Conservation (phyloP, 2,797 vertebrate genomes). For the Enteromius viviparus region DNA sequence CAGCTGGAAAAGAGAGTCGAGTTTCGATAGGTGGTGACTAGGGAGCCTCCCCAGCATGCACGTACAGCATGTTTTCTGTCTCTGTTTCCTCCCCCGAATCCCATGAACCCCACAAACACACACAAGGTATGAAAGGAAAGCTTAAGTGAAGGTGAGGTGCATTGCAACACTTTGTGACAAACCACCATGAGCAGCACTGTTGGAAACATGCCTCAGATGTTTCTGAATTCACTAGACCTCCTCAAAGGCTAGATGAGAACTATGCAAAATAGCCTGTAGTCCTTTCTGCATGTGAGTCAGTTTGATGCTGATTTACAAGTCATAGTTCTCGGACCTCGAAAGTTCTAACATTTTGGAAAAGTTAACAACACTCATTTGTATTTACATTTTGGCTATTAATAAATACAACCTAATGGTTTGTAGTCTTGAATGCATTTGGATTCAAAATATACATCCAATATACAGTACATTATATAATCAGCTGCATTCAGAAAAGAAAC, state of each 20-base stretch:
- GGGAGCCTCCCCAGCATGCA: constrained; percentile 5
- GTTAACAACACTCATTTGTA: background rate
- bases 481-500: background rate
- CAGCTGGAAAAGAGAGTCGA: constrained; percentile 19
- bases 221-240: constrained; percentile 23
- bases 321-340: background rate
- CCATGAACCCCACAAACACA: background rate
- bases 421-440: background rate
- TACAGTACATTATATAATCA: background rate
- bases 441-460: background rate
- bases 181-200: background rate
- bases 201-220: constrained; percentile 24
- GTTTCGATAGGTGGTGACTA: constrained; percentile 31
- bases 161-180: background rate
- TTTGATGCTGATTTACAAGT: background rate
- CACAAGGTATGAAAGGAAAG: constrained; percentile 7
- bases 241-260: constrained; percentile 21
- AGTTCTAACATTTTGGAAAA: background rate
- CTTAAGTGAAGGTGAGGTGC: background rate
- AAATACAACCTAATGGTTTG: background rate
- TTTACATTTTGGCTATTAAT: background rate
- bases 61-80: background rate
- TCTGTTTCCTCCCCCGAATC: background rate
- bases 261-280: constrained; percentile 17
- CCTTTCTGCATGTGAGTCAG: background rate